Percentiles rank a stretch among this genome's conserved stretches.
These are phyloP conservation scores for Syrista parreyssii DNA, from an alignment of 2,888 invertebrate species.

Conservation along the genomic window DNA sequence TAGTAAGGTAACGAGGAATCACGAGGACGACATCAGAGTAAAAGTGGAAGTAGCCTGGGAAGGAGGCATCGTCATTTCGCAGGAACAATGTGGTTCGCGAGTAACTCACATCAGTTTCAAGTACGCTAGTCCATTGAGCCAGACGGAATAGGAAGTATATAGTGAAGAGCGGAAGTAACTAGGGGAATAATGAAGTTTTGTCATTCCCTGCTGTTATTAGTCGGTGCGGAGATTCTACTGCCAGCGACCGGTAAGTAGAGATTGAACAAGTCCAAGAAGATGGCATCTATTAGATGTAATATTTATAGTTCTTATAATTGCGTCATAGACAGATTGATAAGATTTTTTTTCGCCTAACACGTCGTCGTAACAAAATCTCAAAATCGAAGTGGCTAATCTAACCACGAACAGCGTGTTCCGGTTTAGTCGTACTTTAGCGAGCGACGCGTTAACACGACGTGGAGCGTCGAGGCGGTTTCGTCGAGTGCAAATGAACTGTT, in stretches of 20 bases:
- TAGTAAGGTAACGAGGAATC: neutral
- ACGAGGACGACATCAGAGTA: neutral
- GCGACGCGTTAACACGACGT: neutral
- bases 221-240: slow-evolving; percentile 47
- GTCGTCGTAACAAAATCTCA: neutral
- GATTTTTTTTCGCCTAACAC: neutral
- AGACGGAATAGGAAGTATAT: neutral
- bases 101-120: neutral
- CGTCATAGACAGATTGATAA: neutral
- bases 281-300: neutral
- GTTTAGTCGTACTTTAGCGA: too few species aligned
- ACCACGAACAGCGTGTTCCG: too few species aligned
- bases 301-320: neutral
- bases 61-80: neutral
- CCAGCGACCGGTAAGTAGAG: slow-evolving; percentile 48
- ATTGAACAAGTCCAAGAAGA: neutral
- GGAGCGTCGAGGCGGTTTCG: neutral
- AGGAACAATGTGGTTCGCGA: neutral
- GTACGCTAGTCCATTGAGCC: neutral
- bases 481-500: neutral
- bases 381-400: neutral
- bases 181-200: slow-evolving; percentile 22
- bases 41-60: neutral
- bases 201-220: slow-evolving; percentile 48
- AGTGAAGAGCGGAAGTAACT: slow-evolving; percentile 10